These are phyloP conservation scores for Bugulina stolonifera DNA, from an alignment of 2,888 invertebrate genomes.

Conservation along the genomic window DNA sequence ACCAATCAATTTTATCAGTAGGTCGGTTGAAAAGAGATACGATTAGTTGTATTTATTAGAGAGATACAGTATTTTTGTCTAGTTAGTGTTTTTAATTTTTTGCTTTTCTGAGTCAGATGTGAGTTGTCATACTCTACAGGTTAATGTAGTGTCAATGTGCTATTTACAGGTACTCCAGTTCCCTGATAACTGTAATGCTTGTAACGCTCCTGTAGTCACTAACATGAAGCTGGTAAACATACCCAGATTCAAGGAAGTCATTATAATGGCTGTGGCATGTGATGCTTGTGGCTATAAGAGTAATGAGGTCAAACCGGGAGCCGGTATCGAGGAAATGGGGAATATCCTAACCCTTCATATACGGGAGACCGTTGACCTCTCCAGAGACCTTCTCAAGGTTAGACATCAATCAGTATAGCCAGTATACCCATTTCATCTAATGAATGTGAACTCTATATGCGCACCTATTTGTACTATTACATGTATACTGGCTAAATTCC, in stretches of 20 bases:
- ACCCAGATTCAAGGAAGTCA: slow-evolving; percentile 79
- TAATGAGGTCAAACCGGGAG: slow-evolving; percentile 91
- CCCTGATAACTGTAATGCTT: slow-evolving; percentile 77
- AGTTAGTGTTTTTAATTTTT: too few species aligned
- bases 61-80: too few species aligned
- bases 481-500: too few species aligned
- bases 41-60: too few species aligned
- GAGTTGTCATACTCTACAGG: too few species aligned
- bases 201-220: slow-evolving; percentile 74
- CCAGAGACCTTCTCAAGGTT: slow-evolving; percentile 86
- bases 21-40: too few species aligned
- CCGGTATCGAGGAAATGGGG: slow-evolving; percentile 78
- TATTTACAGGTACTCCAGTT: slow-evolving; percentile 62
- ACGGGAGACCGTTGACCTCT: slow-evolving; percentile 68
- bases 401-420: slow-evolving; percentile 9
- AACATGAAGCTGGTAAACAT: slow-evolving; percentile 87
- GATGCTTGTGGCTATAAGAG: slow-evolving; percentile 83
- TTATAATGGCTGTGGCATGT: slow-evolving; percentile 94
- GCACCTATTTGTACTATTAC: too few species aligned
- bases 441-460: too few species aligned
- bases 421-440: too few species aligned
- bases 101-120: too few species aligned
- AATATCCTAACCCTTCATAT: slow-evolving; percentile 71
- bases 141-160: too few species aligned
- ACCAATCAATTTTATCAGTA: too few species aligned